Percentiles rank a stretch among this genome's conserved stretches.
Conservation (phyloP, 2,797 vertebrate species). For the Clarias fuscus region DNA sequence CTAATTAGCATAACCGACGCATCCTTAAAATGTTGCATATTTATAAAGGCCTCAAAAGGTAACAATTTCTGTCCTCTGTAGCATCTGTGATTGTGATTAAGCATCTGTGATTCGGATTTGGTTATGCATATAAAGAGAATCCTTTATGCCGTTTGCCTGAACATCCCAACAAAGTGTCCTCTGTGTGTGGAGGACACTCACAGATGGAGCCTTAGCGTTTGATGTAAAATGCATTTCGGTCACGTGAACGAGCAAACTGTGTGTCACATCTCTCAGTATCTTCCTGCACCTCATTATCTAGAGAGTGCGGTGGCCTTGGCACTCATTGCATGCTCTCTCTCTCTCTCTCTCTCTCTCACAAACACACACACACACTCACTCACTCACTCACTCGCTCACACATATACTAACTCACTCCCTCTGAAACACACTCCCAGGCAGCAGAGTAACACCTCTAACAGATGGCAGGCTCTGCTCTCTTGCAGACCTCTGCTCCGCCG, state of each 20-base stretch:
- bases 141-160: conserved; percentile 19
- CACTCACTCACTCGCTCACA: conserved; percentile 24
- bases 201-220: conserved; percentile 35
- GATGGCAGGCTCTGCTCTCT: conserved; percentile 55
- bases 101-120: conserved; percentile 39
- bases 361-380: neutral
- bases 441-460: conserved; percentile 58
- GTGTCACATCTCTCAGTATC: conserved; percentile 52
- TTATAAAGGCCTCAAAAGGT: conserved; percentile 34
- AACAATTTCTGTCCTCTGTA: conserved; percentile 37
- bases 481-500: conserved; percentile 56
- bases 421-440: conserved; percentile 42
- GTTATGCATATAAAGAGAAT: conserved; percentile 42
- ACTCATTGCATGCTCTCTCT: conserved; percentile 53
- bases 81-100: conserved; percentile 44
- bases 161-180: conserved; percentile 40
- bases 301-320: conserved; percentile 57
- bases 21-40: conserved; percentile 27
- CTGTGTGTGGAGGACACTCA: conserved; percentile 30
- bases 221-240: conserved; percentile 42
- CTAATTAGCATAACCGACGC: conserved; percentile 31
- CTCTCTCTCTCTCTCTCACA: neutral
- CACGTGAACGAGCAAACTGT: conserved; percentile 51
- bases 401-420: conserved; percentile 25
- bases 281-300: conserved; percentile 56